These are phyloP conservation scores for Drosophila austrosaltans DNA, from an alignment of 2,888 invertebrate species.

Conservation along the genomic window DNA sequence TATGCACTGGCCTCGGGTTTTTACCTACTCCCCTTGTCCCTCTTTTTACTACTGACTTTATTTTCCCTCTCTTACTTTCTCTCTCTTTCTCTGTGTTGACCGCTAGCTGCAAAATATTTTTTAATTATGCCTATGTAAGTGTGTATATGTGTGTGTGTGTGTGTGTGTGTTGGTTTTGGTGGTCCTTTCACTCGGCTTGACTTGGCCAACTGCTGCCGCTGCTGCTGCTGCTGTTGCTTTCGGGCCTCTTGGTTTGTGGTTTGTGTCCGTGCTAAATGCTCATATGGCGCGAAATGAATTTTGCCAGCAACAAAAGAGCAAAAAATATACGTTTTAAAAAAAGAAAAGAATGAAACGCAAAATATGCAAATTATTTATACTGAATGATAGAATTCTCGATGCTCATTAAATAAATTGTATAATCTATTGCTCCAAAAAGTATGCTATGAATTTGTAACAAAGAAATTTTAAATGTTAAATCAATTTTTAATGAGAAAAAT, in stretches of 20 bases:
- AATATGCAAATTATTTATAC: neutral
- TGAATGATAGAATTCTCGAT: neutral
- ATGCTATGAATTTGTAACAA: neutral
- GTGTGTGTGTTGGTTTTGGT: slow-evolving; percentile 31
- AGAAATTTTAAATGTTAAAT: neutral
- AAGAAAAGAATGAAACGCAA: slow-evolving; percentile 7
- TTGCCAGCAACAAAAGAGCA: slow-evolving; percentile 41
- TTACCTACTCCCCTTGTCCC: neutral
- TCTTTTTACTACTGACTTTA: neutral
- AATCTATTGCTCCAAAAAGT: neutral
- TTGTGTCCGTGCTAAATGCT: slow-evolving; percentile 69
- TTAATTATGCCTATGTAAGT: slow-evolving; percentile 65
- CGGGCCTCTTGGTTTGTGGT: slow-evolving; percentile 54
- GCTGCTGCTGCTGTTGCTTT: slow-evolving; percentile 18
- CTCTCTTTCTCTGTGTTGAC: slow-evolving; percentile 14
- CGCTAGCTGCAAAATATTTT: slow-evolving; percentile 53
- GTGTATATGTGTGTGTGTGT: slow-evolving; percentile 15
- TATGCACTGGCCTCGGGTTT: slow-evolving; percentile 38
- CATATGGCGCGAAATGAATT: slow-evolving; percentile 76
- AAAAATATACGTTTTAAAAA: slow-evolving; percentile 13
- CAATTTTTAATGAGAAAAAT: too few relatives aligned
- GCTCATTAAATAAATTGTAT: neutral
- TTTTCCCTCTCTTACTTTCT: neutral
- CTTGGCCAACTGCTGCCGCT: slow-evolving; percentile 40
- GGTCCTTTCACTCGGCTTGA: slow-evolving; percentile 57